Percentiles rank a stretch among this genome's conserved stretches.
Conservation (phyloP, 2,113 vertebrate species). For the Campylomormyrus tamandua region DNA sequence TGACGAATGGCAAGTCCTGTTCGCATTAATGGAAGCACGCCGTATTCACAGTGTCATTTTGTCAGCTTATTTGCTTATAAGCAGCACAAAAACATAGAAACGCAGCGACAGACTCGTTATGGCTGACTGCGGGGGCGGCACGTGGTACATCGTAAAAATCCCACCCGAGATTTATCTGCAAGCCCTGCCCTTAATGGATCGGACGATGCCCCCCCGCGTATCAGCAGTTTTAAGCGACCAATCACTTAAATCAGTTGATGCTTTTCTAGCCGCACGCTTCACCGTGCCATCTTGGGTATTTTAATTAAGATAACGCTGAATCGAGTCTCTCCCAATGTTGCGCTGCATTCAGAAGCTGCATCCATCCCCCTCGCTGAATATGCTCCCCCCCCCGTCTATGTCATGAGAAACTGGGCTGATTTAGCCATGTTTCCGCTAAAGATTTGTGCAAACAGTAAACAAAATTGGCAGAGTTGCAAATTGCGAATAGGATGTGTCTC, state of each 20-base stretch:
- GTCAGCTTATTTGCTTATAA: not conserved
- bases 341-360: not conserved
- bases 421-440: not conserved
- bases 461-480: not conserved
- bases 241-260: slow-evolving; percentile 69
- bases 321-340: slow-evolving; percentile 39
- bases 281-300: slow-evolving; percentile 40
- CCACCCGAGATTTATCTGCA: slow-evolving; percentile 26
- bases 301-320: slow-evolving; percentile 62
- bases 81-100: not conserved
- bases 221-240: slow-evolving; percentile 68
- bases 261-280: slow-evolving; percentile 58
- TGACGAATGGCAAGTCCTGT: not conserved
- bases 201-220: slow-evolving; percentile 48
- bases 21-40: not conserved
- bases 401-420: not conserved
- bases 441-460: not conserved
- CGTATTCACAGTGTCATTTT: not conserved
- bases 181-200: slow-evolving; percentile 41
- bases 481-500: not conserved
- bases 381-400: not conserved
- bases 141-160: not conserved
- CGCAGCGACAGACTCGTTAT: not conserved
- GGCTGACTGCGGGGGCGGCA: slow-evolving; percentile 34
- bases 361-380: not conserved